phyloP scores from a whole-genome alignment of 1,140 invertebrate species.

The Zaprionus davidi region DNA sequence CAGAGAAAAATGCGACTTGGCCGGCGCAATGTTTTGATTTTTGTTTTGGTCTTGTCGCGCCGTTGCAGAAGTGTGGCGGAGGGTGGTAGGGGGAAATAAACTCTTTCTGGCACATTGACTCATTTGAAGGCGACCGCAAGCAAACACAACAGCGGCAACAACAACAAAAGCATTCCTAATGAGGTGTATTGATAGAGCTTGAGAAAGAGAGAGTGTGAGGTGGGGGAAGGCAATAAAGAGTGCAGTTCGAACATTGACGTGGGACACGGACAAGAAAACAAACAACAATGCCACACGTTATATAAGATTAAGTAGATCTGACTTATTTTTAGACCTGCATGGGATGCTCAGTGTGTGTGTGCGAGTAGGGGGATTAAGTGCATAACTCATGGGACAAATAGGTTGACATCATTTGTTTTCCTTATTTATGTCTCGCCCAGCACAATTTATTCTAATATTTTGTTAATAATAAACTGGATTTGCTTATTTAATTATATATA shows the following conservation, averaged over 20 bases:
- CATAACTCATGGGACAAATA: slow-evolving; percentile 10
- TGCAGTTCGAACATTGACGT: slow-evolving; percentile 10
- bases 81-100: slow-evolving; percentile 60
- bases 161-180: slow-evolving; percentile 50
- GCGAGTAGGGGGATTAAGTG: background rate
- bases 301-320: slow-evolving; percentile 35
- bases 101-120: slow-evolving; percentile 78
- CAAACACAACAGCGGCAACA: slow-evolving; percentile 63
- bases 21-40: slow-evolving; percentile 33
- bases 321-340: slow-evolving; percentile 21
- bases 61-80: background rate
- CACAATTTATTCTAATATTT: background rate
- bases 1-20: slow-evolving; percentile 26
- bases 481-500: too few relatives aligned
- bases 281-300: slow-evolving; percentile 49
- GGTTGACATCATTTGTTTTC: slow-evolving; percentile 12
- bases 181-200: slow-evolving; percentile 23
- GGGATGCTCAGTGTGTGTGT: background rate
- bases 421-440: background rate
- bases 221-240: background rate
- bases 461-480: background rate
- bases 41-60: background rate
- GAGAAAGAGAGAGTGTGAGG: background rate
- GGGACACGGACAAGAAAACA: slow-evolving; percentile 20
- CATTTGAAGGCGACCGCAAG: slow-evolving; percentile 66